phyloP scores from a whole-genome alignment of 2,113 vertebrate genomes.

The Scytalopus superciliaris region DNA sequence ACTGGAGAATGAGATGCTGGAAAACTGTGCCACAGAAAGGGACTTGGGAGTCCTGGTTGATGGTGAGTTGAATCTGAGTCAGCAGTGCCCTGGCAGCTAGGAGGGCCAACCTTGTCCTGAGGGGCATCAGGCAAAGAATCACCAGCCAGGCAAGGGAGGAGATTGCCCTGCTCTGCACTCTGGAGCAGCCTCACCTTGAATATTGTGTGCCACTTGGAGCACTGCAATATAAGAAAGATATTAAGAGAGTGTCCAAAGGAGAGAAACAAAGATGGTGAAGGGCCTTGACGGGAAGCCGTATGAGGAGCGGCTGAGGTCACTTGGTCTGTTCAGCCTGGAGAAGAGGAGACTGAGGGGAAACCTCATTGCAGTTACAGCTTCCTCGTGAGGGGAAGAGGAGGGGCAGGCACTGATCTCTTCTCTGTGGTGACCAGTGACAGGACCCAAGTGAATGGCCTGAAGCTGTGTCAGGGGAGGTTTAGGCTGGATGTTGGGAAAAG shows the following conservation, averaged over 20 bases:
- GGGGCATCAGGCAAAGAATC: neutral
- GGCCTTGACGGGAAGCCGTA: neutral
- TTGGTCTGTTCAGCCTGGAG: neutral
- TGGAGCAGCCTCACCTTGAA: neutral
- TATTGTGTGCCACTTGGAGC: neutral
- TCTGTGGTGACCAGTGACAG: neutral
- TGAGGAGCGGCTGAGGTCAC: neutral
- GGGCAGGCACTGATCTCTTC: neutral
- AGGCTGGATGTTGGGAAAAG: neutral
- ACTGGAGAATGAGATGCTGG: neutral
- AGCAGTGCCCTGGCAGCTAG: neutral
- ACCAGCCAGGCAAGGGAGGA: neutral
- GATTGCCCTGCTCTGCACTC: neutral
- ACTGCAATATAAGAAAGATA: neutral
- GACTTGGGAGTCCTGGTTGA: neutral
- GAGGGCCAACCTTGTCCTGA: neutral
- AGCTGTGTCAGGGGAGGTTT: neutral
- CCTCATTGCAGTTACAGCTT: neutral
- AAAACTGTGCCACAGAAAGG: neutral
- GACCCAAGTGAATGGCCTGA: too few species aligned
- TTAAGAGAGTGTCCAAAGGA: neutral
- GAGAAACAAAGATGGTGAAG: neutral
- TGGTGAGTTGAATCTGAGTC: neutral
- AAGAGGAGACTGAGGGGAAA: neutral
- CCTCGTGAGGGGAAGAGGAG: neutral